Conservation (phyloP, 2,113 vertebrate species). For the Sinocyclocheilus maitianheensis region DNA sequence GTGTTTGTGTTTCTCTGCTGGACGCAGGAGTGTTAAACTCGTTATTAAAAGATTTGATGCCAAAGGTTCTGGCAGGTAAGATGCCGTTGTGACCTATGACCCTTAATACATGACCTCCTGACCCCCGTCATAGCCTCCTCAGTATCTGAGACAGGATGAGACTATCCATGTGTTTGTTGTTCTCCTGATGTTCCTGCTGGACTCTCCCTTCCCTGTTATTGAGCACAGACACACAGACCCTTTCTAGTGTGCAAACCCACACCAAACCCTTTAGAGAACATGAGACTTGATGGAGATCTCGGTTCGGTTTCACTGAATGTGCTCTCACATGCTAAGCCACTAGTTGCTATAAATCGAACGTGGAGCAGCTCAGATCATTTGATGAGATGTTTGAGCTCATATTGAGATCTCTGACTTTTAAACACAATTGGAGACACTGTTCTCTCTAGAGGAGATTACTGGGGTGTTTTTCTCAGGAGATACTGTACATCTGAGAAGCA, state of each 20-base stretch:
- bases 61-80: constrained; percentile 89
- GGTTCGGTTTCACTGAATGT: no score
- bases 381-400: no score
- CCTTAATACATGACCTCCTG: constrained; percentile 41
- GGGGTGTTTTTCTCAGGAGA: no score
- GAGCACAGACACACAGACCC: background rate
- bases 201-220: background rate
- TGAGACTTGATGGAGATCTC: no score
- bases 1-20: constrained; percentile 77
- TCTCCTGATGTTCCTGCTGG: no score
- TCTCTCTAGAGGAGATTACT: no score
- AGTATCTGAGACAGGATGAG: background rate
- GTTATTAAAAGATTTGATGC: constrained; percentile 87
- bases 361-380: no score
- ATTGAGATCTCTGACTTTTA: background rate
- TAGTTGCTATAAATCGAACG: no score
- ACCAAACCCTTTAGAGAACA: no score
- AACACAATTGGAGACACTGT: no score
- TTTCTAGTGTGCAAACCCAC: background rate
- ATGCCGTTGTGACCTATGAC: constrained; percentile 24
- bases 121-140: constrained; percentile 46
- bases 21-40: constrained; percentile 85
- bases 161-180: no score
- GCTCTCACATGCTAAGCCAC: no score
- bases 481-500: background rate